Conservation (phyloP, 2,113 vertebrate genomes). For the Erpornis zantholeuca region DNA sequence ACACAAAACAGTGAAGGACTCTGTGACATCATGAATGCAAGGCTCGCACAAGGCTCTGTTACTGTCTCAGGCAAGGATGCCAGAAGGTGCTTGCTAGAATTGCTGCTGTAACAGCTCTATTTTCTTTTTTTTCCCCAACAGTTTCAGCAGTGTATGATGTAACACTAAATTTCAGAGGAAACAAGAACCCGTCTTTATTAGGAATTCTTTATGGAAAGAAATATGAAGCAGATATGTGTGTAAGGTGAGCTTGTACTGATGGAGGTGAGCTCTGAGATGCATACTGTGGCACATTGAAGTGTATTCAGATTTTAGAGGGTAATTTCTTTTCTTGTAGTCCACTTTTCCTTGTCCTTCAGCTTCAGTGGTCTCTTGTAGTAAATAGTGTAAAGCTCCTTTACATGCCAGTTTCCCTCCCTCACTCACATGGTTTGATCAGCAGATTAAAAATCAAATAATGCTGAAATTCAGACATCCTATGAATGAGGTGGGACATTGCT, state of each 20-base stretch:
- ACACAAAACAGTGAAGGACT: neutral
- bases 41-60: neutral
- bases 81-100: neutral
- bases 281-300: neutral
- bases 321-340: neutral
- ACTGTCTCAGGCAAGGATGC: neutral
- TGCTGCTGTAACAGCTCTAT: neutral
- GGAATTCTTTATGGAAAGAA: conserved; percentile 94
- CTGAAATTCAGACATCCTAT: neutral
- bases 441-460: neutral
- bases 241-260: conserved; percentile 80
- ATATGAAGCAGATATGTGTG: conserved; percentile 93
- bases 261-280: neutral
- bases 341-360: neutral
- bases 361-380: neutral
- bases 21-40: neutral
- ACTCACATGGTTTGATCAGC: neutral
- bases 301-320: neutral
- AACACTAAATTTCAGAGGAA: conserved; percentile 95
- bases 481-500: neutral
- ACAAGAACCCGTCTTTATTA: conserved; percentile 92
- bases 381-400: neutral
- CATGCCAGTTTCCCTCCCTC: neutral
- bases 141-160: conserved; percentile 95
- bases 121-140: conserved; percentile 40